Percentiles rank a stretch among this genome's conserved stretches.
Evolutionary conservation across 2,888 invertebrate genomes (phyloP).

Genomic region (Cistogaster globosa): DNA sequence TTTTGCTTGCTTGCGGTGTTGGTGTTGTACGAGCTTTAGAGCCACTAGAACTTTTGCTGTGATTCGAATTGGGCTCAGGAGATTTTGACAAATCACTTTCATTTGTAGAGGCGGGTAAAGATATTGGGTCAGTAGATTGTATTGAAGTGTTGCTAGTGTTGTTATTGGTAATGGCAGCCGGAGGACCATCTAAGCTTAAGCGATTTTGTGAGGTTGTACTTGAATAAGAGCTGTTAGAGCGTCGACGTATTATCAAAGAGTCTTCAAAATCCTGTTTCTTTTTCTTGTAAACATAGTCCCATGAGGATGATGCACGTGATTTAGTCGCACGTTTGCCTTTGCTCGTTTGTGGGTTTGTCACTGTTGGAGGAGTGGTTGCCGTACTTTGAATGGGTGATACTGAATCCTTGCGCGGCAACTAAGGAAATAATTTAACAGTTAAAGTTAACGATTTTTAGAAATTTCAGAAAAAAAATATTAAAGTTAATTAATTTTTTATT

Average conservation of each 20-base stretch:
- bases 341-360: constrained; percentile 32
- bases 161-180: constrained; percentile 49
- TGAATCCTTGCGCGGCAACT: constrained; percentile 62
- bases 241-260: constrained; percentile 91
- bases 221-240: constrained; percentile 92
- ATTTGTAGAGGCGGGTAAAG: constrained; percentile 36
- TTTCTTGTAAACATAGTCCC: constrained; percentile 86
- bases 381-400: constrained; percentile 57
- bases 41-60: constrained; percentile 56
- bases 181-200: constrained; percentile 83
- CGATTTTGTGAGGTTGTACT: constrained; percentile 87
- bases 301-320: constrained; percentile 81
- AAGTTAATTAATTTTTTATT: too few species aligned
- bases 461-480: too few species aligned
- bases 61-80: background rate
- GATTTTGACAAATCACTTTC: constrained; percentile 28
- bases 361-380: constrained; percentile 40
- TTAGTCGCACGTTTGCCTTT: constrained; percentile 73
- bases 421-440: background rate
- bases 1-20: constrained; percentile 60
- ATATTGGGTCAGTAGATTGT: constrained; percentile 56
- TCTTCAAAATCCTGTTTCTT: constrained; percentile 86
- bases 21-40: constrained; percentile 58
- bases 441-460: background rate
- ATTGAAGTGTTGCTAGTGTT: constrained; percentile 46